Percentiles rank a stretch among this genome's conserved stretches.
Evolutionary conservation across 2,113 vertebrate genomes (phyloP).

Genomic region (Mesitornis unicolor): DNA sequence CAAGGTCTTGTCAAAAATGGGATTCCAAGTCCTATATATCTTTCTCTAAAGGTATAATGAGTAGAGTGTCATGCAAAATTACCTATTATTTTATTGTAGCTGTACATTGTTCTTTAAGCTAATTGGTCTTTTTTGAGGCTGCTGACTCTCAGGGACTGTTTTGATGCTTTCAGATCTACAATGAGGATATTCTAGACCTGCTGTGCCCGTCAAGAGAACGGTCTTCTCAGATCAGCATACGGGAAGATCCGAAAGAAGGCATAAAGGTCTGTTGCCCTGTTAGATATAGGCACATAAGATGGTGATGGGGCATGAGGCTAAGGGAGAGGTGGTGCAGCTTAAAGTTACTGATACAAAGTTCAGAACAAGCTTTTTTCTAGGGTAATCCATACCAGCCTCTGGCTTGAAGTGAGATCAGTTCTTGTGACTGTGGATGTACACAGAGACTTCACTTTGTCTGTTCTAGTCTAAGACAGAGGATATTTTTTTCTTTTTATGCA

Average conservation of each 20-base stretch:
- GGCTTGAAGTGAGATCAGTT: neutral
- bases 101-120: rapidly evolving
- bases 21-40: neutral
- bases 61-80: neutral
- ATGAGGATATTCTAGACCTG: constrained; percentile 94
- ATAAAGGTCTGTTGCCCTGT: constrained; percentile 83
- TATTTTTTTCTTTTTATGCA: too few relatives aligned
- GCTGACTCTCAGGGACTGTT: neutral
- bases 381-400: neutral
- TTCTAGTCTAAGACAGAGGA: neutral
- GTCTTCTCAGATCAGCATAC: constrained; percentile 81
- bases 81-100: rapidly evolving
- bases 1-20: neutral
- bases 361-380: neutral
- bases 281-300: rapidly evolving
- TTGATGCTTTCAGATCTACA: constrained; percentile 84
- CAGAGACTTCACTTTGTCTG: neutral
- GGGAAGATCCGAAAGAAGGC: constrained; percentile 94
- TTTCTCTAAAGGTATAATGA: neutral
- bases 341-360: neutral
- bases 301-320: rapidly evolving
- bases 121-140: neutral
- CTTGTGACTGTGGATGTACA: rapidly evolving
- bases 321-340: neutral
- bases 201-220: constrained; percentile 84